Evolutionary conservation across 2,797 vertebrate species (phyloP), one percentile per base, ranked within the genome.

Genomic region (Rhynchonycteris naso): DNA sequence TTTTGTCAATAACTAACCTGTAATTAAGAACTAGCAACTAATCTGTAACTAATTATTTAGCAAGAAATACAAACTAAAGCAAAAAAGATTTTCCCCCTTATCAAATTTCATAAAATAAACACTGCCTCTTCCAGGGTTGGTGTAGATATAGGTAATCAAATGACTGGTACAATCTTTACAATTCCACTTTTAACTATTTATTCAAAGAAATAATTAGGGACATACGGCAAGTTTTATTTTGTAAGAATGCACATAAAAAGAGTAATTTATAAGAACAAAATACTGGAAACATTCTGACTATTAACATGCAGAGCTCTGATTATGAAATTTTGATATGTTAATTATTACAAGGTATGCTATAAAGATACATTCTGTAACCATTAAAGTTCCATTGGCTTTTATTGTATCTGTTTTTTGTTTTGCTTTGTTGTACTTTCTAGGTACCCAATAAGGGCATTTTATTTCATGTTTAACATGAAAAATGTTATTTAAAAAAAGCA

Each of bases 391-490:
- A 79, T 19, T 79, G 28, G 16, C 33, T 72, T 81, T 90, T 79
- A 76, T 33, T 63, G 10, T 58, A 33, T 65, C 58, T 92, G 56
- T 50, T 38, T 74, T 6, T 35, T 43, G 10, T 35, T 58, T 35
- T 54, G 14, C 79, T 88, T 82, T 43, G 43, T 58, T 43, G 15
- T 22, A 93, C 58, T 90, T 88, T 74, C 21, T 79, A 88, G 5
- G 66, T 93, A 59, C 63, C 21, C 43, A 75, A 75, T 50, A 71
- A 71, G 58, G 4, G 74, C 26, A 66, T 61, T 79, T 90, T 71
- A 88, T 76, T 79, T 75, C 90, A 58, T 71, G 12, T 66, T 92
- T 87, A 80, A 84, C 65, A 21, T 84, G 35, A 79, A 84, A 93
- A 75, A 87, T 76, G 30, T 59, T 85, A 88, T 58, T 92, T 33